These are phyloP conservation scores for Thunnus thynnus DNA, from an alignment of 2,113 vertebrate genomes.

Conservation along the genomic window DNA sequence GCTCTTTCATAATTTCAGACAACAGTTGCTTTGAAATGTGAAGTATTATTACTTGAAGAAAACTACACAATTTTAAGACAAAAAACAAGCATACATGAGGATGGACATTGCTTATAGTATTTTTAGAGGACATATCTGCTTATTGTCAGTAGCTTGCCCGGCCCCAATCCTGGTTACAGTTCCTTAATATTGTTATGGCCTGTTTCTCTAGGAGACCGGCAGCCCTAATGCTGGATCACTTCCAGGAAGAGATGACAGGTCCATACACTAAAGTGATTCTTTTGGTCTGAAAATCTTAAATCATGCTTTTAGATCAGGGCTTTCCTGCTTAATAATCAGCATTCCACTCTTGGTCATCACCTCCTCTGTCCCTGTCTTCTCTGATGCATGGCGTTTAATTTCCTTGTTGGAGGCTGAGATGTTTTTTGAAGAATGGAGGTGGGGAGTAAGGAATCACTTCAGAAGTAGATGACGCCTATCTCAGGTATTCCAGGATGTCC, in stretches of 20 bases:
- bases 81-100: neutral
- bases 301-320: neutral
- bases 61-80: too few species aligned
- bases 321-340: neutral
- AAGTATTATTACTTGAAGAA: too few species aligned
- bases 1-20: too few species aligned
- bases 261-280: neutral
- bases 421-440: conserved; percentile 13
- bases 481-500: conserved; percentile 31
- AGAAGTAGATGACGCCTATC: conserved; percentile 31
- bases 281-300: neutral
- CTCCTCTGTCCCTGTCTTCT: conserved; percentile 9
- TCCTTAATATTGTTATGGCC: neutral
- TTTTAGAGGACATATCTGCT: neutral
- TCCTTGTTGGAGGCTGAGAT: conserved; percentile 63
- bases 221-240: neutral
- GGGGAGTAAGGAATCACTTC: neutral
- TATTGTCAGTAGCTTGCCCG: neutral
- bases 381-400: conserved; percentile 67
- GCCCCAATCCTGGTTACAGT: neutral
- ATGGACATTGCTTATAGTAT: neutral
- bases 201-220: neutral
- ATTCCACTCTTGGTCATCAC: conserved; percentile 1
- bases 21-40: too few species aligned
- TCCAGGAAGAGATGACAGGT: neutral